phyloP scores from a whole-genome alignment of 1,140 invertebrate genomes.

The Samia ricini region DNA sequence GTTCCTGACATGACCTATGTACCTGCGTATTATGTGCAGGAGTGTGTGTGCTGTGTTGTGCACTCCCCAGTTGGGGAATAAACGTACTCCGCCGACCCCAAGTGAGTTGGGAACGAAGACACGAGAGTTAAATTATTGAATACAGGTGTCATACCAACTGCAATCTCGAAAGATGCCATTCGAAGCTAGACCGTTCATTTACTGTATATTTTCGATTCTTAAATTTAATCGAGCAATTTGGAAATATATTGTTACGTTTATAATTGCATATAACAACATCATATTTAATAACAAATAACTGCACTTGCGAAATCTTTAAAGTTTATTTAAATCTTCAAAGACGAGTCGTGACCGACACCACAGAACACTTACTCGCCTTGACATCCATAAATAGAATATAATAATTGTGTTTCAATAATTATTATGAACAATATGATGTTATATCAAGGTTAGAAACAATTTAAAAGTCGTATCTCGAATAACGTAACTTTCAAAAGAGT shows the following conservation, averaged over 20 bases:
- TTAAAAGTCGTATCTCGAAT: background rate
- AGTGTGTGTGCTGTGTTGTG: no score
- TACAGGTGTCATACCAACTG: no score
- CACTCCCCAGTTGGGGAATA: no score
- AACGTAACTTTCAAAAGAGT: no score
- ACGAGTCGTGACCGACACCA: slow-evolving; percentile 6
- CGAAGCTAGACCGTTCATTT: no score
- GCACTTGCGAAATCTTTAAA: background rate
- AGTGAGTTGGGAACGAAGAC: no score
- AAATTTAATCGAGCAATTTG: background rate
- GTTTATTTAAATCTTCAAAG: background rate
- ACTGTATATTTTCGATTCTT: no score
- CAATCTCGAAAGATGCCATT: no score
- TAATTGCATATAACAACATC: background rate
- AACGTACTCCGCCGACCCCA: no score
- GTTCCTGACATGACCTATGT: no score
- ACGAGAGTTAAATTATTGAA: no score
- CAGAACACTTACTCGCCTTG: slow-evolving; percentile 3
- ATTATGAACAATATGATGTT: background rate
- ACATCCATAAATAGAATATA: slow-evolving; percentile 1
- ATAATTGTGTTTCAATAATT: slow-evolving; percentile 4
- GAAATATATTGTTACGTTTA: background rate
- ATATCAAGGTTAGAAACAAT: background rate
- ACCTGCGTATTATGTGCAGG: no score
- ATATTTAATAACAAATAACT: background rate